Evolutionary conservation across 2,888 invertebrate species (phyloP).

Genomic region (Protodeltote pygarga): DNA sequence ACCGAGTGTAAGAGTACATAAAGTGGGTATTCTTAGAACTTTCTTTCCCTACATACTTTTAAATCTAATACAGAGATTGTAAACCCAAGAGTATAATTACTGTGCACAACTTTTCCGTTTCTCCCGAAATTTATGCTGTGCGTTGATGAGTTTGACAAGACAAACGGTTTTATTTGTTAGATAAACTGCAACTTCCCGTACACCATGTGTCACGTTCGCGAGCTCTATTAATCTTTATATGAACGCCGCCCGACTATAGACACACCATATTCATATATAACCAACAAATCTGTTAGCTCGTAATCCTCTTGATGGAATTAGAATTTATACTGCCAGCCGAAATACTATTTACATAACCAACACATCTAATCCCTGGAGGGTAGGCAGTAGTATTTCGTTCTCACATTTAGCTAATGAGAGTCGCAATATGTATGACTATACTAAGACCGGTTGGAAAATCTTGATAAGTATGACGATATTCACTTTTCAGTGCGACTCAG

Average conservation of each 20-base stretch:
- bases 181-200: slow-evolving; percentile 45
- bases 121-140: slow-evolving; percentile 41
- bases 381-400: slow-evolving; percentile 12
- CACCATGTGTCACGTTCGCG: slow-evolving; percentile 39
- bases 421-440: slow-evolving; percentile 6
- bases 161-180: slow-evolving; percentile 50
- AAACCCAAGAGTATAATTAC: slow-evolving; percentile 42
- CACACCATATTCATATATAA: slow-evolving; percentile 18
- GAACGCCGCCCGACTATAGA: slow-evolving; percentile 25
- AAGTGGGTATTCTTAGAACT: slow-evolving; percentile 16
- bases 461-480: no score
- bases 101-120: slow-evolving; percentile 42
- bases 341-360: slow-evolving; percentile 33
- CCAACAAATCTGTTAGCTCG: slow-evolving; percentile 32
- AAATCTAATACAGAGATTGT: slow-evolving; percentile 20
- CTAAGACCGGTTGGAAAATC: no score
- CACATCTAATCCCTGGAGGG: slow-evolving; percentile 21
- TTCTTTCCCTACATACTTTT: slow-evolving; percentile 14
- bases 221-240: slow-evolving; percentile 48
- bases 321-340: slow-evolving; percentile 30
- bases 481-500: no score
- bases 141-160: slow-evolving; percentile 52
- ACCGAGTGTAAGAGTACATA: no score
- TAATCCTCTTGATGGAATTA: slow-evolving; percentile 36
- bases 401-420: slow-evolving; percentile 15